phyloP scores from a whole-genome alignment of 2,113 vertebrate genomes.

The Prietella phreatophila region DNA sequence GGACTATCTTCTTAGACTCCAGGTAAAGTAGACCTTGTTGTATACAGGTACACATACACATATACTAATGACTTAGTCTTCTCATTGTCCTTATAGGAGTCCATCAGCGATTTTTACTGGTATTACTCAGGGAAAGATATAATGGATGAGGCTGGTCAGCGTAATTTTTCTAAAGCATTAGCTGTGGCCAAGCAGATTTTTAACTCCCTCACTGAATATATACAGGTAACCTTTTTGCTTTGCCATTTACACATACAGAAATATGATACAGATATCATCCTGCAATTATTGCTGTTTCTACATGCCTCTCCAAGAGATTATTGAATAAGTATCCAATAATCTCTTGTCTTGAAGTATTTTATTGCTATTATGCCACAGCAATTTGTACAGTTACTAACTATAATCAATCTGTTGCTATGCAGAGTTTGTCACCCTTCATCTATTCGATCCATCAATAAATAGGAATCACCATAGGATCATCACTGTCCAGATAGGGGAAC shows the following conservation, averaged over 20 bases:
- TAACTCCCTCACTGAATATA: constrained; percentile 98
- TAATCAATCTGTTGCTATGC: not conserved
- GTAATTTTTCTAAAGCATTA: constrained; percentile 95
- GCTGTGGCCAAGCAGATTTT: constrained; percentile 97
- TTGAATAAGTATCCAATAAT: too few species aligned
- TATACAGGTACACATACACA: not conserved
- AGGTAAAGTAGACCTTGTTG: constrained; percentile 71
- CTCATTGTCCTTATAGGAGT: constrained; percentile 77
- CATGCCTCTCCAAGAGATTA: too few species aligned
- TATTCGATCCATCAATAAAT: not conserved
- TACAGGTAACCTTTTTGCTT: constrained; percentile 79
- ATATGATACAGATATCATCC: not conserved
- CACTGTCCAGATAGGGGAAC: not conserved
- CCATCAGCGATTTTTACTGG: constrained; percentile 99
- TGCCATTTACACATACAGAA: not conserved
- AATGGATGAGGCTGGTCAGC: constrained; percentile 93
- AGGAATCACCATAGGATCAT: not conserved
- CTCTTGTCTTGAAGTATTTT: not conserved
- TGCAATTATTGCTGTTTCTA: not conserved
- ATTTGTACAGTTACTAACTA: not conserved
- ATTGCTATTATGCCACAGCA: not conserved
- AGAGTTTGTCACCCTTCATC: not conserved
- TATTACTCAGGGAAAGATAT: constrained; percentile 97
- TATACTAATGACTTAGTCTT: not conserved
- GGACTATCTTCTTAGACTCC: constrained; percentile 92